phyloP scores from a whole-genome alignment of 2,888 invertebrate species.

The Andrena trimmerana region DNA sequence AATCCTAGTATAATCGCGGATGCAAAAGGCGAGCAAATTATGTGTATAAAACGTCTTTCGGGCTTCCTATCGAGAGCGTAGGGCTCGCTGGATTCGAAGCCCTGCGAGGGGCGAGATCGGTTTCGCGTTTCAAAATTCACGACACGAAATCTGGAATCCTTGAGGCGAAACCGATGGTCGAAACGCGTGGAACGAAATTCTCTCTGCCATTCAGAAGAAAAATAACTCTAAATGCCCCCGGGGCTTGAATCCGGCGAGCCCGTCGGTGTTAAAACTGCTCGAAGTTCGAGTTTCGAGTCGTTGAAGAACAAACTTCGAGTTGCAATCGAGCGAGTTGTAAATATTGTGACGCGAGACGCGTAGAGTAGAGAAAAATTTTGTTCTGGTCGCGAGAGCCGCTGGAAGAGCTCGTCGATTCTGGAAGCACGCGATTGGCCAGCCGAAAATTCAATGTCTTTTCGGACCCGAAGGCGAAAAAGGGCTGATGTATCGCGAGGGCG shows the following conservation, averaged over 20 bases:
- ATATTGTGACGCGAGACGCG: slow-evolving; percentile 44
- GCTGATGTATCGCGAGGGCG: slow-evolving; percentile 74
- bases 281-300: slow-evolving; percentile 53
- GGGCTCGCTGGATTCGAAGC: slow-evolving; percentile 25
- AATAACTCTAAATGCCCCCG: slow-evolving; percentile 48
- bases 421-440: slow-evolving; percentile 78
- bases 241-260: slow-evolving; percentile 58
- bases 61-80: slow-evolving; percentile 64
- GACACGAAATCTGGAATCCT: not conserved
- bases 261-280: slow-evolving; percentile 44
- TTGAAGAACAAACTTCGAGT: slow-evolving; percentile 36
- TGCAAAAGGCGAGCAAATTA: slow-evolving; percentile 40
- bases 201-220: slow-evolving; percentile 34
- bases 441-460: slow-evolving; percentile 81
- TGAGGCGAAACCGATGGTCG: slow-evolving; percentile 21
- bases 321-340: slow-evolving; percentile 55
- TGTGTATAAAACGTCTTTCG: slow-evolving; percentile 61
- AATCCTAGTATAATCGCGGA: slow-evolving; percentile 57
- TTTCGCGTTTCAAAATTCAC: slow-evolving; percentile 36
- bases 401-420: slow-evolving; percentile 75
- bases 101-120: slow-evolving; percentile 12
- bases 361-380: slow-evolving; percentile 56
- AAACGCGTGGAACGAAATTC: slow-evolving; percentile 13
- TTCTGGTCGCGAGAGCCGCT: slow-evolving; percentile 61
- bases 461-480: slow-evolving; percentile 79